Evolutionary conservation across 2,888 invertebrate genomes (phyloP).

Genomic region (Dasypogon diadema): DNA sequence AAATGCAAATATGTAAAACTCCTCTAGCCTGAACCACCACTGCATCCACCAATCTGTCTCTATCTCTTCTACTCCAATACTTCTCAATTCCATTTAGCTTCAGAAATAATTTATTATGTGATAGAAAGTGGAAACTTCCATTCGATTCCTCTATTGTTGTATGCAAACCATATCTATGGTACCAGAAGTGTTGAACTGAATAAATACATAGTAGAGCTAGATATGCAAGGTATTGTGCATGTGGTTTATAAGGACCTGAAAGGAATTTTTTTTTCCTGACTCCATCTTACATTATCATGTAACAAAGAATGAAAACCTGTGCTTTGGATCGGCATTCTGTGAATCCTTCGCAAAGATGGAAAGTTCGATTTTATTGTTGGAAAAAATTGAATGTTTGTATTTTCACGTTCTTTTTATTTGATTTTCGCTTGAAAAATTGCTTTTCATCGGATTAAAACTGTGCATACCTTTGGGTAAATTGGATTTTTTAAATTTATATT

Average conservation of each 20-base stretch:
- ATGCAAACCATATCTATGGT: background rate
- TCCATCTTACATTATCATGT: background rate
- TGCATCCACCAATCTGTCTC: background rate
- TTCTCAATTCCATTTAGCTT: background rate
- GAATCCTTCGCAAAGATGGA: conserved; percentile 8
- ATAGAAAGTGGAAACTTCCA: conserved; percentile 19
- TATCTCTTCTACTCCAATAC: background rate
- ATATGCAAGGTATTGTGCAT: background rate
- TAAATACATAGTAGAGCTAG: background rate
- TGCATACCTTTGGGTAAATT: conserved; percentile 3
- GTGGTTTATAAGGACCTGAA: background rate
- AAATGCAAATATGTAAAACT: conserved; percentile 19
- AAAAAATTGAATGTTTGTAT: background rate
- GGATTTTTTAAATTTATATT: background rate
- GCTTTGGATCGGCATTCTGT: background rate
- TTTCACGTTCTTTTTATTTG: conserved; percentile 6
- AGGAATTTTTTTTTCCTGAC: background rate
- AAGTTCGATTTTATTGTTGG: conserved; percentile 33
- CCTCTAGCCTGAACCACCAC: background rate
- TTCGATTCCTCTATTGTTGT: background rate
- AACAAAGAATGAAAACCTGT: background rate
- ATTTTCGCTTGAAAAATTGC: conserved; percentile 22
- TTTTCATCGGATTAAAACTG: background rate
- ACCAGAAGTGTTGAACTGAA: background rate
- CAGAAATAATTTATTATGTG: conserved; percentile 18